Base-by-base conservation (phyloP, 2,888 invertebrate species). In the Ichneumoninae sp. region DNA sequence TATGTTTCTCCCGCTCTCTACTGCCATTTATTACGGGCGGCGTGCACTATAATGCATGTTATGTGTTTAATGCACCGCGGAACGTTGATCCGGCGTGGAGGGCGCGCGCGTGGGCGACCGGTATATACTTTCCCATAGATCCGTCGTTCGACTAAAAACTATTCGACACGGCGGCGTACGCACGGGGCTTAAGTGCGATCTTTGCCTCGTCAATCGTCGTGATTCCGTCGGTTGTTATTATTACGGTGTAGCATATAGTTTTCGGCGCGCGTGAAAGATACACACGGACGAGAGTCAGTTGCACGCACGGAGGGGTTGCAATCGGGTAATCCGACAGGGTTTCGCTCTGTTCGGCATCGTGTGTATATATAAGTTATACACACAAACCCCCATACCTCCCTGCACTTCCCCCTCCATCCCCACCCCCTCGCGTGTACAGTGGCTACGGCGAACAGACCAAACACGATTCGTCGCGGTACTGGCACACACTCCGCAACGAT, bases 401-500 rank as follows among this genome's bases (percentile, higher is more conserved):
- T 44, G 44, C 44, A 16, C 16, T 44, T 36, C 72, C 72, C 44
- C 70, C 71, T 19, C 76, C 30, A 66, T 57, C 10, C 13, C 54
- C 10, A 36, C 50, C 62, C 33, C n/a, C 22, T 75, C 30, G 40
- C 40, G 44, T 69, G 60, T 66, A 65, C 68, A 70, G 54, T 69
- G 71, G 66, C 52, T 57, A 30, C 30, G 60, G 60, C 33, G 33
- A 33, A 54, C 76, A 75, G 33, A 72, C 54, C 60, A 47, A 82
- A 78, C 52, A 71, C 30, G 83, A 93, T 93, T 93, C 93, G 93
- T 91, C 91, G 91, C 90, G 92, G 91, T 89, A 90, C 90, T 90
- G 87, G 44, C 44, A 16, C 84, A 84, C 90, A 89, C 91, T 91
- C 88, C 89, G 54, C 62, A 52, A 52, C 50, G 90, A 92, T 92